Evolutionary conservation across 2,797 vertebrate species (phyloP).

Genomic region (Sebastes cheni): DNA sequence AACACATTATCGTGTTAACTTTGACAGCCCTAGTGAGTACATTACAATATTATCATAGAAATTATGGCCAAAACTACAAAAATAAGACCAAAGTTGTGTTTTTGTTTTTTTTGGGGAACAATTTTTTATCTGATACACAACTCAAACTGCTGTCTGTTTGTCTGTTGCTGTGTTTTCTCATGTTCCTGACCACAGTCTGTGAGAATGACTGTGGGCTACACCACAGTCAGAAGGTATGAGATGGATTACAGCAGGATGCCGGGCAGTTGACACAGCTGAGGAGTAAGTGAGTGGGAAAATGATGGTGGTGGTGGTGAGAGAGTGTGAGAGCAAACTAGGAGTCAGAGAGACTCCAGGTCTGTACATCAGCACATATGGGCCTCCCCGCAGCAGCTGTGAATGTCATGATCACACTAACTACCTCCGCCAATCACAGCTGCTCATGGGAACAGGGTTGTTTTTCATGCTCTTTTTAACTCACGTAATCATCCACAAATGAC

Average conservation of each 20-base stretch:
- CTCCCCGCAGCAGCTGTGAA: conserved; percentile 63
- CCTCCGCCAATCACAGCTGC: conserved; percentile 45
- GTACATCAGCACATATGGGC: conserved; percentile 51
- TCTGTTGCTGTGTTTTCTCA: neutral
- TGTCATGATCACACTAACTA: conserved; percentile 54
- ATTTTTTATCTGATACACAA: too few species aligned
- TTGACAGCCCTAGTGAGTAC: too few species aligned
- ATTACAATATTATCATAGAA: too few species aligned
- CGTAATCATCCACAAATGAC: conserved; percentile 32
- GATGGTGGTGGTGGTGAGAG: neutral
- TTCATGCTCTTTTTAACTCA: neutral
- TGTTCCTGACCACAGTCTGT: neutral
- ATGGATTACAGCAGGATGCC: conserved; percentile 11
- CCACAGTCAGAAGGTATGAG: conserved; percentile 7
- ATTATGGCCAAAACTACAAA: too few species aligned
- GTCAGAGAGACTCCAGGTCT: conserved; percentile 24
- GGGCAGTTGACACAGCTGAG: conserved; percentile 30
- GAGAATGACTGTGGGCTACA: neutral
- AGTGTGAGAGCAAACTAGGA: neutral
- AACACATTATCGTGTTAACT: rapidly evolving
- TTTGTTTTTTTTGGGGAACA: too few species aligned
- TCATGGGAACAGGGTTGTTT: conserved; percentile 36
- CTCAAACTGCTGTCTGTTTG: neutral
- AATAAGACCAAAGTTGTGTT: too few species aligned
- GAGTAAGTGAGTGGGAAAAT: conserved; percentile 26